Base-by-base conservation (phyloP, 2,113 vertebrate species). In the Pandion haliaetus region DNA sequence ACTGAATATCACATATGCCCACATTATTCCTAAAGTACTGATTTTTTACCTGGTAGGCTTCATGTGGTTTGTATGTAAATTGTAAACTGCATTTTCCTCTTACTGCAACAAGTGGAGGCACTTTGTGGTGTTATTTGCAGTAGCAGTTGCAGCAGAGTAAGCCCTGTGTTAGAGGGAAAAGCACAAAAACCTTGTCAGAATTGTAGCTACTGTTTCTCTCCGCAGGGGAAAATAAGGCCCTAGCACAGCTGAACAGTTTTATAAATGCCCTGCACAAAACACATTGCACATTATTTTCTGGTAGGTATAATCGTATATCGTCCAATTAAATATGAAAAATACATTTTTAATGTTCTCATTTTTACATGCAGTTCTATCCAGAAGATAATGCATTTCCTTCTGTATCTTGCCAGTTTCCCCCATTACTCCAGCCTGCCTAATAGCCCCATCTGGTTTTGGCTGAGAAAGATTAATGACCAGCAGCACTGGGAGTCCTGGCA, bases 321-420 rank as follows among this genome's bases (percentile, higher is more conserved):
- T 95, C 93, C 95, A 97, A 97, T 96, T 96, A 96, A 96, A 96
- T 93, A 95, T 94, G 91, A 97, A 97, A 95, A 94, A 97, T 95
- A 83, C 44, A 77, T 95, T 95, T 94, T 95, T 96, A 88, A 97
- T 94, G 86, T 90, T 90, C 89, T 95, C 74, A 59, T 83, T 95
- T 96, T 90, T 96, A 90, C 63, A 73, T 82, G 28, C 52, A 54
- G 28, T 91, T 93, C 82, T 87, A 32, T 92, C 74, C 89, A 59
- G 91, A 85, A 95, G 84, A 94, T 94, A 90, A 97, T 94, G 84
- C 50, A 65, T 94, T 96, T 87, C 66, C 49, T 88, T 77, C 87
- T 87, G 55, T 69, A 36, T 93, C 54, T n/a, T 95, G 93, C 89
- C 93, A 90, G 74, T 93, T 97, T 89, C 54, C 71, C 72, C 94